Evolutionary conservation across 1,140 invertebrate species (phyloP).

Genomic region (Argopecten irradians): DNA sequence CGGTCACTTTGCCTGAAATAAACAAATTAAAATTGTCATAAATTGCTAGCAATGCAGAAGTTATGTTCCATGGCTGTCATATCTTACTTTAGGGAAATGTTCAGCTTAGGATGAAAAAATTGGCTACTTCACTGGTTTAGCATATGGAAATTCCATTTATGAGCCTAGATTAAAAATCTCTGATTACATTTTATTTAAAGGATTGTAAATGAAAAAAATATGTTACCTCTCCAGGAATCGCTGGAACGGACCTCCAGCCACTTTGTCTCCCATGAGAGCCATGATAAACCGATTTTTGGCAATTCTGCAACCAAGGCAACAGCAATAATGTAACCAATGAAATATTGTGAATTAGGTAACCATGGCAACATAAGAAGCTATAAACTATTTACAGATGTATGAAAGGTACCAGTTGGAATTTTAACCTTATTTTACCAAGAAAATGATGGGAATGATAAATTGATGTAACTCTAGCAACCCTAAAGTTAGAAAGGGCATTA

Average conservation of each 20-base stretch:
- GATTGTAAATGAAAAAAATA: not conserved
- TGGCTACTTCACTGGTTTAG: too few species aligned
- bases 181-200: too few species aligned
- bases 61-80: not conserved
- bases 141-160: too few species aligned
- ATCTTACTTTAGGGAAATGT: not conserved
- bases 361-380: not conserved
- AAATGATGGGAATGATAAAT: not conserved
- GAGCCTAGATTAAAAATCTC: too few species aligned
- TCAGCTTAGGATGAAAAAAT: too few species aligned
- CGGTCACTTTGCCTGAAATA: constrained; percentile 58
- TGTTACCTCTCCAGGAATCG: constrained; percentile 67
- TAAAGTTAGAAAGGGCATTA: too few species aligned
- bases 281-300: constrained; percentile 69
- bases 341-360: not conserved
- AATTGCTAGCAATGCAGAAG: not conserved
- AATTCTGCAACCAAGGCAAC: constrained; percentile 48
- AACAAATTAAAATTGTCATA: not conserved
- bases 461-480: not conserved
- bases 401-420: not conserved
- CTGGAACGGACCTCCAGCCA: constrained; percentile 75
- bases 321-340: not conserved
- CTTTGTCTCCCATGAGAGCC: constrained; percentile 71
- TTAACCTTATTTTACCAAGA: not conserved
- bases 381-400: not conserved